These are phyloP conservation scores for Orycteropus afer DNA, from an alignment of 2,113 vertebrate species.

Conservation along the genomic window DNA sequence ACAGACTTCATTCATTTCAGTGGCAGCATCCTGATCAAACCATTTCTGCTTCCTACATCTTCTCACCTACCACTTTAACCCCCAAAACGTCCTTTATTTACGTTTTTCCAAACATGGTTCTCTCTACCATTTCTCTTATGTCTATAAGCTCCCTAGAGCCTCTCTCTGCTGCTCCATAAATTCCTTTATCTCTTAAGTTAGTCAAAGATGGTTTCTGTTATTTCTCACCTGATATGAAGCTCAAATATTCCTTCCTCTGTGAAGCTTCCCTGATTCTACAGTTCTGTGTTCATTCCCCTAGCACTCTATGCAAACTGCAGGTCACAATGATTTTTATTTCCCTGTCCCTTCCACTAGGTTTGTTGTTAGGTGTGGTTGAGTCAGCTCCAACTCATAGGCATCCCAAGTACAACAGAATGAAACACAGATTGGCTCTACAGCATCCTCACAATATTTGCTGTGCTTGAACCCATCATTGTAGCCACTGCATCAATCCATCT, in stretches of 20 bases:
- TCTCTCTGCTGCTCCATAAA: not conserved
- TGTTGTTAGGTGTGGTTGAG: too few species aligned
- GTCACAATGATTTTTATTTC: not conserved
- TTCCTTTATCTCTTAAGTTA: constrained; percentile 28
- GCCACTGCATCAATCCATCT: too few species aligned
- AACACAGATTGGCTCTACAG: too few species aligned
- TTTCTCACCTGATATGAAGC: not conserved
- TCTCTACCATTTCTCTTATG: constrained; percentile 7
- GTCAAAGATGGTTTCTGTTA: constrained; percentile 1
- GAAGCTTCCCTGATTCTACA: not conserved
- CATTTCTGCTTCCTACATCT: not conserved
- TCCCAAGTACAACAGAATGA: too few species aligned
- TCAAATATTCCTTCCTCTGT: not conserved
- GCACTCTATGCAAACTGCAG: not conserved
- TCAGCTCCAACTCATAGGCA: too few species aligned
- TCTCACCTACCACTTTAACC: not conserved
- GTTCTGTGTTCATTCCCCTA: not conserved
- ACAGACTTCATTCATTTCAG: not conserved
- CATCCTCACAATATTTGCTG: too few species aligned
- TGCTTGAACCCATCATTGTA: too few species aligned
- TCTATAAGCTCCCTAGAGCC: not conserved
- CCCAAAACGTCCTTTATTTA: not conserved
- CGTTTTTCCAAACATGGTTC: not conserved
- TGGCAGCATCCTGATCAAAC: not conserved
- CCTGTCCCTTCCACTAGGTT: not conserved